Conservation (phyloP, 2,888 invertebrate genomes). For the Scaptomyza flava region DNA sequence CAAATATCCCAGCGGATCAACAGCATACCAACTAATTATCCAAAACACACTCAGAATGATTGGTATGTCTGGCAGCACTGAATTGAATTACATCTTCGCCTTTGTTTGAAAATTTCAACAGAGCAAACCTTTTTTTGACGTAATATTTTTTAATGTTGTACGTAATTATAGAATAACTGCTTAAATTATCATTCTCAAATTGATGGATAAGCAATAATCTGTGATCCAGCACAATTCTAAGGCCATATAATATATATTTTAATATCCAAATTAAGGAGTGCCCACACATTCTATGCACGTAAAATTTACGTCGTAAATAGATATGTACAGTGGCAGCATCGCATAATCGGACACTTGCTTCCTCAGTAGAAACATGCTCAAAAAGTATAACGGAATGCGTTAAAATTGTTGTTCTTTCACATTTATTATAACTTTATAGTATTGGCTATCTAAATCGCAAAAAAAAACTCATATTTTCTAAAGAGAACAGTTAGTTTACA, state of each 20-base stretch:
- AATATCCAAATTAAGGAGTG: background rate
- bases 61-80: conserved; percentile 20
- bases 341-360: no score
- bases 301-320: background rate
- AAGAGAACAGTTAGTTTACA: no score
- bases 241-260: background rate
- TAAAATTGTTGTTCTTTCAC: no score
- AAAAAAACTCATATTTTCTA: no score
- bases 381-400: no score
- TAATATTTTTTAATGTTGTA: background rate
- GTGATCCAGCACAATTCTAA: background rate
- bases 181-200: background rate
- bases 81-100: conserved; percentile 3
- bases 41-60: background rate
- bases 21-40: background rate
- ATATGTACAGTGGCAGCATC: no score
- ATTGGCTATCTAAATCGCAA: no score
- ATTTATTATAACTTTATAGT: no score
- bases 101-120: background rate
- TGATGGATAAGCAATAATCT: background rate
- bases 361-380: no score
- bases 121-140: background rate
- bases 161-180: background rate
- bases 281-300: background rate
- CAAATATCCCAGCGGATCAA: background rate